Evolutionary conservation across 2,113 vertebrate species (phyloP).

Genomic region (Mobula birostris): DNA sequence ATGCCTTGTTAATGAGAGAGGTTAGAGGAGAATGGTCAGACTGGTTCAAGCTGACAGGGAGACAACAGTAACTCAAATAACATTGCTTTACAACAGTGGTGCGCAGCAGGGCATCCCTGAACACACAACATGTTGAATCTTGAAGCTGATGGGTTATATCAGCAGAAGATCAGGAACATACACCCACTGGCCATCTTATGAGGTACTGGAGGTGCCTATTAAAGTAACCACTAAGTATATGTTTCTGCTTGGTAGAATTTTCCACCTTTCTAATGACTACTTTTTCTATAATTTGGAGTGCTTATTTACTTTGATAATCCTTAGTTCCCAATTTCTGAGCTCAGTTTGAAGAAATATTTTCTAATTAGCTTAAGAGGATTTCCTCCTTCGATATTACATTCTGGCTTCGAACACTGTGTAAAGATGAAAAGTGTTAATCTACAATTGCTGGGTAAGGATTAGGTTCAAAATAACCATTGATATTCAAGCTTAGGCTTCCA

Average conservation of each 20-base stretch:
- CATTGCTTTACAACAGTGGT: too few species aligned
- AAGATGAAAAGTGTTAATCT: not conserved
- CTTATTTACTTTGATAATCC: not conserved
- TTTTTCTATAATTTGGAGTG: not conserved
- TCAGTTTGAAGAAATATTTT: not conserved
- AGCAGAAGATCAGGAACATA: too few species aligned
- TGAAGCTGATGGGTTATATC: too few species aligned
- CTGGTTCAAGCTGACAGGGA: too few species aligned
- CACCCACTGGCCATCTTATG: too few species aligned
- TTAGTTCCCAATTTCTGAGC: not conserved
- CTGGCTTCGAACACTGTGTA: not conserved
- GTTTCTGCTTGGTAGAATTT: not conserved
- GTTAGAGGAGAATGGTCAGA: too few species aligned
- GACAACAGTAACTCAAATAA: too few species aligned
- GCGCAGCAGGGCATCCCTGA: too few species aligned
- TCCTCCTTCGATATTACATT: not conserved
- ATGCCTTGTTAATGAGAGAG: too few species aligned
- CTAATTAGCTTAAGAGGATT: not conserved
- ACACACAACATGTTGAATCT: too few species aligned
- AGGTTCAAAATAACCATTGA: not conserved
- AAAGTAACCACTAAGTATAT: too few species aligned
- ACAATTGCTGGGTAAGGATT: not conserved
- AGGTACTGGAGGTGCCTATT: too few species aligned
- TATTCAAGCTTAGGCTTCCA: not conserved
- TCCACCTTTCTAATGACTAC: not conserved